Evolutionary conservation across 2,888 invertebrate species (phyloP), one percentile per base, ranked within the genome.

Genomic region (Sinelater perroti): DNA sequence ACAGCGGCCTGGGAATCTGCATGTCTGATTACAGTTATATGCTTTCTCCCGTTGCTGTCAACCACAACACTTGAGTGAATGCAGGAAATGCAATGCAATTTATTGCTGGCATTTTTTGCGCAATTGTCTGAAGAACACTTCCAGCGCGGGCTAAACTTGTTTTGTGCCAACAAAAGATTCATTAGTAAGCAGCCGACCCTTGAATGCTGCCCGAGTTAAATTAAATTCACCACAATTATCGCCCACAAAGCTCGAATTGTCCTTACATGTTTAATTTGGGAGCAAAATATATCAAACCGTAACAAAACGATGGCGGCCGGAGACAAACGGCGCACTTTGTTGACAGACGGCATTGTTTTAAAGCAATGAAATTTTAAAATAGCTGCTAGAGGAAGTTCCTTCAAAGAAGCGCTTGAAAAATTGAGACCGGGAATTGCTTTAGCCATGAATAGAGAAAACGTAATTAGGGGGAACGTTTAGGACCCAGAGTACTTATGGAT

Each of bases 311-410:
- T 53, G 53, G 53, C 42, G 53, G 45, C 36, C 45, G 52, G 40
- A 51, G 51, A 51, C 51, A 56, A 56, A 56, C 52, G 51, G 51
- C 26, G 30, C 24, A 51, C 46, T 53, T 53, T 31, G 44, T 53
- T 56, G 56, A 56, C 51, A 56, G 51, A 56, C 45, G 38, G 56
- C 51, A 56, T 56, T 56, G 56, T 56, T 51, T 56, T 56, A 56
- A 31, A 51, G 45, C 52, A 56, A 56, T 56, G 50, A 56, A 56
- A 51, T 51, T 56, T 51, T 56, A 56, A 56, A 56, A 45, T 44
- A 50, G 56, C 51, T 38, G 51, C 44, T 51, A 46, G 44, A 51
- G 56, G 46, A 56, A 50, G 47, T 56, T 56, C 56, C 31, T 31
- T 51, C 49, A 56, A 55, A 56, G 26, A 42, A 56, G 33, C 17